A percentile compares a stretch with the other conserved stretches of the same genome.
Evolutionary conservation across 2,888 invertebrate species (phyloP).

Genomic region (Stictocephala bisonia): DNA sequence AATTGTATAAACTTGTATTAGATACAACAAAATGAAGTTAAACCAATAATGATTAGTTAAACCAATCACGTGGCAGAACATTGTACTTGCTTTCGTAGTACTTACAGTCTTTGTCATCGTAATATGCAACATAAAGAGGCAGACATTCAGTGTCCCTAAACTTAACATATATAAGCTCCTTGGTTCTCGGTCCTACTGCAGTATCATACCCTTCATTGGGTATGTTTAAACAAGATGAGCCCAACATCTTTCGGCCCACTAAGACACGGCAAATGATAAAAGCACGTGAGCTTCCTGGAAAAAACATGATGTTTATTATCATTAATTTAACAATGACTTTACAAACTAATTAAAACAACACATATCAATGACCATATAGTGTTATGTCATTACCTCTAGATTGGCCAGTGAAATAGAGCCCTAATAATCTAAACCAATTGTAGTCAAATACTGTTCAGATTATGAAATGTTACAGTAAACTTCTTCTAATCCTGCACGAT

Average conservation of each 20-base stretch:
- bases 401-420: no score
- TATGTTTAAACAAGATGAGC: neutral
- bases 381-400: no score
- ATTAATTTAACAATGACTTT: no score
- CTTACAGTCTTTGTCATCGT: neutral
- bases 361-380: no score
- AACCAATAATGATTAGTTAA: no score
- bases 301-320: slow-evolving; percentile 17
- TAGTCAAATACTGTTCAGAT: no score
- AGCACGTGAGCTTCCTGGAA: neutral
- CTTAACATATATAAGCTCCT: neutral
- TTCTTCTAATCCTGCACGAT: no score
- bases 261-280: neutral
- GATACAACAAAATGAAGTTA: no score
- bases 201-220: neutral
- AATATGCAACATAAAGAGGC: neutral
- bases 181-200: neutral
- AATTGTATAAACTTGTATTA: no score
- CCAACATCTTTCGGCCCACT: neutral
- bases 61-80: neutral
- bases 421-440: no score
- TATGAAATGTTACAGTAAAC: no score
- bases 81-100: neutral
- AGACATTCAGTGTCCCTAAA: neutral
- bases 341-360: no score